These are phyloP conservation scores for Dendroctonus ponderosae DNA, from an alignment of 1,140 invertebrate species.

Conservation along the genomic window DNA sequence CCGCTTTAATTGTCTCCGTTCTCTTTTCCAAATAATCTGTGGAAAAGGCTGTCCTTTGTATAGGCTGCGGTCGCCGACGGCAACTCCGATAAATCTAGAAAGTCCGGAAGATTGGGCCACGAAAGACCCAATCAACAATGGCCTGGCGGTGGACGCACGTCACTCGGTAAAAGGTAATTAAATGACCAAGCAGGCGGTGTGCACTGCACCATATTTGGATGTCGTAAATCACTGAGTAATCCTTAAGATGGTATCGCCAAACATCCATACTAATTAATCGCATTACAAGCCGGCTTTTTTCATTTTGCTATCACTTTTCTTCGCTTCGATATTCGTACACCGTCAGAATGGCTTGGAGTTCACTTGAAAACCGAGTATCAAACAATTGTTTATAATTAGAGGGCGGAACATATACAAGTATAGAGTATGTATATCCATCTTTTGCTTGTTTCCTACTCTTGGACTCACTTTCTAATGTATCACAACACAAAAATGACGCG, in stretches of 20 bases:
- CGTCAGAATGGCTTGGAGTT: too few relatives aligned
- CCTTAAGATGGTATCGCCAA: slow-evolving; percentile 36
- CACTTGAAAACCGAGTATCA: too few relatives aligned
- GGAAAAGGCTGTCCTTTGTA: slow-evolving; percentile 24
- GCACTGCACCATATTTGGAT: slow-evolving; percentile 36
- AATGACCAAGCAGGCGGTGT: slow-evolving; percentile 30
- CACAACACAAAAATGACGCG: too few relatives aligned
- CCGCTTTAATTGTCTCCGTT: slow-evolving; percentile 28
- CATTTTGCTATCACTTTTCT: too few relatives aligned
- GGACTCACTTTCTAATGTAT: too few relatives aligned
- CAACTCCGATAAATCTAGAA: slow-evolving; percentile 23
- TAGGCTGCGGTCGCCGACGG: slow-evolving; percentile 14
- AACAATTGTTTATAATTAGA: too few relatives aligned
- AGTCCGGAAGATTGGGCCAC: slow-evolving; percentile 16
- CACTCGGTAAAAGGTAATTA: slow-evolving; percentile 34
- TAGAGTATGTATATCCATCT: too few relatives aligned
- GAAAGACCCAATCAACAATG: slow-evolving; percentile 33
- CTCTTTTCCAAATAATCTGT: slow-evolving; percentile 24
- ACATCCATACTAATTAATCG: slow-evolving; percentile 11
- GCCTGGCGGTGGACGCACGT: slow-evolving; percentile 20
- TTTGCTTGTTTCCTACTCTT: too few relatives aligned
- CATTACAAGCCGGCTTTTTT: too few relatives aligned
- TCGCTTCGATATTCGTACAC: too few relatives aligned
- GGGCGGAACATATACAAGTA: too few relatives aligned
- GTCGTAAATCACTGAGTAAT: slow-evolving; percentile 38